Base-by-base conservation (phyloP, 2,888 invertebrate genomes). In the Diplolepis rosae region DNA sequence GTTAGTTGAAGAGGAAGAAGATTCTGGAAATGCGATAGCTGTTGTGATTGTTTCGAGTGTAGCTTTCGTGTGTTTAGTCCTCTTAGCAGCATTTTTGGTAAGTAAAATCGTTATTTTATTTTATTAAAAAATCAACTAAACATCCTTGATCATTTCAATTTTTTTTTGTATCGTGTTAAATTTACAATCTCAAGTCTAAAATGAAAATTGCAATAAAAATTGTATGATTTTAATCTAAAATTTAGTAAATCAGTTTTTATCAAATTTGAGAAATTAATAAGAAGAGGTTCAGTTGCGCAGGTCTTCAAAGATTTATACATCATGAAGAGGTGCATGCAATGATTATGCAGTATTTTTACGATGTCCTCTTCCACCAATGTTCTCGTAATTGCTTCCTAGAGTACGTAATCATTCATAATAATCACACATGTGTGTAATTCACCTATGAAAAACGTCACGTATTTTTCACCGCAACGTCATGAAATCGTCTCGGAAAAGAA, bases 41-140 rank as follows among this genome's bases (percentile, higher is more conserved):
- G 96, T 96, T 13, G 94, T 96, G 72, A 93, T 94, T 6, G 94
- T 96, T 72, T 95, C 95, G 77, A 93, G 94, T 11, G 94, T 96
- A 69, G 96, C 95, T 6, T 94, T 94, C 15, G 91, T 95, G 65
- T 95, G 95, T 54, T 89, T 96, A 67, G 90, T 96, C 50, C 89
- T 95, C 11, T 90, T 96, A n/a, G 94, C 95, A 69, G 94, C 93
- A 74, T 91, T 95, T 69, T 86, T 95, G 92, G 95, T 95, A 89
- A 93, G 82, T 72, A 68, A 22, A 48, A 32, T 48, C n/a, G n/a
- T n/a, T n/a, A n/a, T n/a, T n/a, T n/a, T n/a, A n/a, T n/a, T n/a
- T n/a, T n/a, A n/a, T n/a, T n/a, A n/a, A n/a, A n/a, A n/a, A n/a
- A n/a, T n/a, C n/a, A n/a, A n/a, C n/a, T n/a, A n/a, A n/a, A n/a